Conservation (phyloP, 2,113 vertebrate species). For the Colinus virginianus region DNA sequence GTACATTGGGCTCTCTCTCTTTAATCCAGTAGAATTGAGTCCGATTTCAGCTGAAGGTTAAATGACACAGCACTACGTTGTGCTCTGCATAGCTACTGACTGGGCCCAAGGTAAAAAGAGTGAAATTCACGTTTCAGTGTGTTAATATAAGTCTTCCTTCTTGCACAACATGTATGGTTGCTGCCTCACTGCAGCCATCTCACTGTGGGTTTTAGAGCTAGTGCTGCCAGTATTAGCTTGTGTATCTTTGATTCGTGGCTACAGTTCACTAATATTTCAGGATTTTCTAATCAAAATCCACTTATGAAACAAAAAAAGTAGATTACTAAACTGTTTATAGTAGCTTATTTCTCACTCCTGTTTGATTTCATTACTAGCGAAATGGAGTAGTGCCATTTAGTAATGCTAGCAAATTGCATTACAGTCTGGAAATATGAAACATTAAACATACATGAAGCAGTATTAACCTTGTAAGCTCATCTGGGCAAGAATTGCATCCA, state of each 20-base stretch:
- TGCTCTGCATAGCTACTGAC: not conserved
- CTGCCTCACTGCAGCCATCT: not conserved
- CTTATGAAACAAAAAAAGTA: not conserved
- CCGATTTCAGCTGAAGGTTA: not conserved
- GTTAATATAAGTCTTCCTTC: not conserved
- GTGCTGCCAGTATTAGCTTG: not conserved
- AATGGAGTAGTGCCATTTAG: not conserved
- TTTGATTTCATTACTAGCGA: not conserved
- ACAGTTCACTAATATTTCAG: not conserved
- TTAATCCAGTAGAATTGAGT: not conserved
- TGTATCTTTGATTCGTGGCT: not conserved
- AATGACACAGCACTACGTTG: not conserved
- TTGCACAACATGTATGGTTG: too few species aligned
- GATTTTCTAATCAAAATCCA: not conserved
- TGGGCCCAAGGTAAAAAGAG: not conserved
- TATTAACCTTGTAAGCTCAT: slow-evolving; percentile 4
- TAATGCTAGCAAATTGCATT: not conserved
- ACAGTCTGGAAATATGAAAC: not conserved
- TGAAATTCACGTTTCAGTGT: not conserved
- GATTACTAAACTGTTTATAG: not conserved
- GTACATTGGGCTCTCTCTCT: not conserved
- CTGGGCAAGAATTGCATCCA: not conserved
- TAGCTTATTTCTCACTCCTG: not conserved
- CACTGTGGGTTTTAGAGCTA: not conserved
- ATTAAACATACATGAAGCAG: not conserved